These are phyloP conservation scores for Thera britannica DNA, from an alignment of 2,888 invertebrate genomes.

Conservation along the genomic window DNA sequence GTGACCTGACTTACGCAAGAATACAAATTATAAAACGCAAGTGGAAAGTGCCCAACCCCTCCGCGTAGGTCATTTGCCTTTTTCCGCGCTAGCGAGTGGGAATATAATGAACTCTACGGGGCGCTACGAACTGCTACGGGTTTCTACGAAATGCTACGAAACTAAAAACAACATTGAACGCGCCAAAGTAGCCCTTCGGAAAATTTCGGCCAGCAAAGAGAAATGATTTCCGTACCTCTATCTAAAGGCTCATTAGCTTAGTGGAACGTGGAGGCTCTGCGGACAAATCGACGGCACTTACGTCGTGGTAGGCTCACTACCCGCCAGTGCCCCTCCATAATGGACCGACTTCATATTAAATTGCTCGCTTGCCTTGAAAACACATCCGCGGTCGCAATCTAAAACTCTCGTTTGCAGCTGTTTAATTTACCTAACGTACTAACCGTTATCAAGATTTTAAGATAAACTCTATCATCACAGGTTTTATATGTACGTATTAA, in stretches of 20 bases:
- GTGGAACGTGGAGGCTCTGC: constrained; percentile 46
- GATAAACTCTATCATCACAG: too few relatives aligned
- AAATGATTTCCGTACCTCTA: constrained; percentile 51
- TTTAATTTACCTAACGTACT: background rate
- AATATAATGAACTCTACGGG: constrained; percentile 25
- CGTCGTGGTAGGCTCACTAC: constrained; percentile 54
- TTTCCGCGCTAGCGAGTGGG: too few relatives aligned
- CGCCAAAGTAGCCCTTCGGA: constrained; percentile 35
- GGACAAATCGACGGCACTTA: constrained; percentile 64
- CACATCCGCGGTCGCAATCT: constrained; percentile 6
- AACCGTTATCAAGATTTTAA: too few relatives aligned
- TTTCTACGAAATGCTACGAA: constrained; percentile 8
- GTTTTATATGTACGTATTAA: too few relatives aligned
- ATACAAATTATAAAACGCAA: too few relatives aligned
- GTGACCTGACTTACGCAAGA: too few relatives aligned
- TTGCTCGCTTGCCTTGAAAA: constrained; percentile 42
- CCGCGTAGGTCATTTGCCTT: too few relatives aligned
- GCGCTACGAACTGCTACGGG: constrained; percentile 2
- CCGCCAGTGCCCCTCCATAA: constrained; percentile 43
- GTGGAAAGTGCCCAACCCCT: too few relatives aligned
- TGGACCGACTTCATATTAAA: constrained; percentile 55
- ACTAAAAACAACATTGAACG: constrained; percentile 6
- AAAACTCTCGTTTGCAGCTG: constrained; percentile 1
- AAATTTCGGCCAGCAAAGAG: constrained; percentile 42
- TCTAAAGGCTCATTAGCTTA: constrained; percentile 59